These are phyloP conservation scores for Sebastes iracundus DNA, from an alignment of 2,797 vertebrate species.

Conservation along the genomic window DNA sequence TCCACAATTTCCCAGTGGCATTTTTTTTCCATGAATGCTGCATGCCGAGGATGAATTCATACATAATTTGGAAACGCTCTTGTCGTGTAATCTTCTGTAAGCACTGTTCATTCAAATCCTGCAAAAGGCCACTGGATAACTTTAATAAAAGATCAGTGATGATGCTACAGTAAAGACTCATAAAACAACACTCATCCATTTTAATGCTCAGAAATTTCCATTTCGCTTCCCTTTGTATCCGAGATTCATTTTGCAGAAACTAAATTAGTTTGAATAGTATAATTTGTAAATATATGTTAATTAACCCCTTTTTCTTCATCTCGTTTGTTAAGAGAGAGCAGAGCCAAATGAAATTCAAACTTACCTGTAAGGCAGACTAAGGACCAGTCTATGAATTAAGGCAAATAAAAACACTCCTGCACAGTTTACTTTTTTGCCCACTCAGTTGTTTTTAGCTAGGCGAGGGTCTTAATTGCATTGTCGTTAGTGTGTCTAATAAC, in stretches of 20 bases:
- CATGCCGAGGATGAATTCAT: constrained; percentile 62
- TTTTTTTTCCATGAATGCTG: constrained; percentile 48
- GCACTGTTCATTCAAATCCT: constrained; percentile 62
- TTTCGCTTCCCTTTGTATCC: constrained; percentile 75
- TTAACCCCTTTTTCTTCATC: constrained; percentile 69
- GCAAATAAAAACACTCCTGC: constrained; percentile 78
- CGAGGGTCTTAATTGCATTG: constrained; percentile 79
- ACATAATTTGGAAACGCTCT: constrained; percentile 67
- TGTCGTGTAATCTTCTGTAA: constrained; percentile 64
- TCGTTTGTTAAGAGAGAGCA: constrained; percentile 60
- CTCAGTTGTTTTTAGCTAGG: constrained; percentile 78
- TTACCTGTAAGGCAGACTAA: constrained; percentile 79
- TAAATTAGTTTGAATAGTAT: constrained; percentile 82
- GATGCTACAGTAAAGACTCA: constrained; percentile 59
- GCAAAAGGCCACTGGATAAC: constrained; percentile 63
- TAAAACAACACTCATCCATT: constrained; percentile 81
- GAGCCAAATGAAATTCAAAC: constrained; percentile 80
- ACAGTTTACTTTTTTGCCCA: constrained; percentile 79
- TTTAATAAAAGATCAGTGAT: constrained; percentile 76
- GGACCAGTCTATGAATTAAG: constrained; percentile 68
- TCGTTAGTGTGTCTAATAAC: constrained; percentile 81
- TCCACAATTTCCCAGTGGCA: constrained; percentile 38
- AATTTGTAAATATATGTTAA: constrained; percentile 85
- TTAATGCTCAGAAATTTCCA: constrained; percentile 77
- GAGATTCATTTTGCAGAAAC: constrained; percentile 74